Base-by-base conservation (phyloP, 2,797 vertebrate genomes). In the Hydrocynus forskahlii region DNA sequence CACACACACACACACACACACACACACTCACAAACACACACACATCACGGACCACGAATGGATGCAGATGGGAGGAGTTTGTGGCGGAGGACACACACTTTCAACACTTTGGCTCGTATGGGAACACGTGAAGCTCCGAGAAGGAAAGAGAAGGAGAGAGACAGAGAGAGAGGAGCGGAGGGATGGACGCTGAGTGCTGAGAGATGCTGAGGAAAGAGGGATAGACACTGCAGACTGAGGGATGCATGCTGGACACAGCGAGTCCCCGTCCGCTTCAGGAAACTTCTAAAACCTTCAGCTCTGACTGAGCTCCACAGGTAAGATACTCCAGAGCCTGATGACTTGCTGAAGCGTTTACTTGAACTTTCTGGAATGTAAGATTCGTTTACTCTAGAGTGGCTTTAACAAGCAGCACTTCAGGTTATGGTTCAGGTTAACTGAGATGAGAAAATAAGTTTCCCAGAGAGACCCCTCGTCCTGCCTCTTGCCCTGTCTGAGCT, bases 21-120 rank as follows among this genome's bases (percentile, higher is more conserved):
- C 4, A 13, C 85, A 90, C 85, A 89, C 85, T 2, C 43, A 43
- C 43, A 43, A 2, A 43, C 43, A 45, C 43, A 45, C 43, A 12
- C 7, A 90, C 90, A 90, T 88, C 85, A 89, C 88, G 87, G 87
- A 92, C 89, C 84, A 55, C 91, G 87, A 93, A 92, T 92, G 86
- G 90, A 92, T 91, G 86, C 87, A 71, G 88, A 92, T 93, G 93
- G 94, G 94, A 93, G 93, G 94, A 94, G 94, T 91, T 91, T 92
- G 88, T 84, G 86, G 73, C 89, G 89, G 90, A 78, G 89, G 87
- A 84, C 83, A 76, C 89, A 91, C 92, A 94, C 93, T 93, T 94
- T 93, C 88, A 89, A 87, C 90, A 89, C 92, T 88, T 91, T 90
- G 88, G 81, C 86, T 74, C 80, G 80, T 84, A 81, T 85, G 83